Evolutionary conservation across 2,797 vertebrate genomes (phyloP).

Genomic region (Lagodon rhomboides): DNA sequence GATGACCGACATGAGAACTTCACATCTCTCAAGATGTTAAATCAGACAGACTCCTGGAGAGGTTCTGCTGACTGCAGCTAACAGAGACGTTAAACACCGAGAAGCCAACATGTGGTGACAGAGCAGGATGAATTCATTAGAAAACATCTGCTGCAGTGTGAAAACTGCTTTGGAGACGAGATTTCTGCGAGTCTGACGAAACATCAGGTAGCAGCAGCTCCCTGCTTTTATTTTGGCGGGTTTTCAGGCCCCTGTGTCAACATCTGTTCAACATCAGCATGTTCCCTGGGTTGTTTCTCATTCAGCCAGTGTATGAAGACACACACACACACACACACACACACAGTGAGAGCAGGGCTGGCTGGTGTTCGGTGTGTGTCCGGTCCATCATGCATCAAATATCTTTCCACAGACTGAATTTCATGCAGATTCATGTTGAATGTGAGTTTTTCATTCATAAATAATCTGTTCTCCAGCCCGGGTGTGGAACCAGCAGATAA

Average conservation of each 20-base stretch:
- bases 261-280: slow-evolving; percentile 63
- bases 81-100: too few species aligned
- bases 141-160: not conserved
- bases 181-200: not conserved
- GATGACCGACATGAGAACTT: too few species aligned
- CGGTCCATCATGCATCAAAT: not conserved
- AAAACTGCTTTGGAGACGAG: too few species aligned
- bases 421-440: not conserved
- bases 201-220: not conserved
- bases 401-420: not conserved
- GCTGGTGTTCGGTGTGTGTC: not conserved
- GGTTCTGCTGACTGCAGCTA: too few species aligned
- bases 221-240: slow-evolving; percentile 36
- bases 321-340: slow-evolving; percentile 17
- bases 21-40: too few species aligned
- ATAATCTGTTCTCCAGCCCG: too few species aligned
- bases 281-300: slow-evolving; percentile 29
- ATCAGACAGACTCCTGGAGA: too few species aligned
- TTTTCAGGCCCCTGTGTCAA: slow-evolving; percentile 20
- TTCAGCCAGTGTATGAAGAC: slow-evolving; percentile 25
- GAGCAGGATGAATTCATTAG: too few species aligned
- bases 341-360: slow-evolving; percentile 1
- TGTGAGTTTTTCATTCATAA: not conserved
- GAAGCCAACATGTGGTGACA: too few species aligned
- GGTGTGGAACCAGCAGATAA: not conserved